A percentile compares a stretch with the other conserved stretches of the same genome.
phyloP scores from a whole-genome alignment of 2,113 vertebrate genomes.

The Dicaeum eximium region DNA sequence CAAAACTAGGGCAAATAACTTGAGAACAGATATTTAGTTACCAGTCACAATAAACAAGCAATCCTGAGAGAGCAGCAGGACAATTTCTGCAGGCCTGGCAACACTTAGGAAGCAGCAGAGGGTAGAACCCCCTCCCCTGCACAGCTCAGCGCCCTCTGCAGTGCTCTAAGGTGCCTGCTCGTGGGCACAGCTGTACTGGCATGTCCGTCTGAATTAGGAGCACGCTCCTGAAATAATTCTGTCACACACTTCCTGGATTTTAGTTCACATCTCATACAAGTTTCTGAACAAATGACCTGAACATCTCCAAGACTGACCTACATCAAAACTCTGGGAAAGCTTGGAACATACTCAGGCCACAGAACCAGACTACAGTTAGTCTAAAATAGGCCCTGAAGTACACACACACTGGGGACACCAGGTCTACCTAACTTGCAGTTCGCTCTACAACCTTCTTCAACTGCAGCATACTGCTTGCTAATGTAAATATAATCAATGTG shows the following conservation, averaged over 20 bases:
- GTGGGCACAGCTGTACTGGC: background rate
- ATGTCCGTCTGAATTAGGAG: background rate
- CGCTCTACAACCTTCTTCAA: background rate
- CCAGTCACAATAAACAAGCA: background rate
- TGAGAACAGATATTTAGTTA: background rate
- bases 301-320: background rate
- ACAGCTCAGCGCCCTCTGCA: background rate
- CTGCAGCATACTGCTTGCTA: background rate
- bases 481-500: background rate
- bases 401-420: fast-evolving
- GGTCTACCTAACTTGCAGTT: background rate
- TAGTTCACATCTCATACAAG: background rate
- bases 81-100: background rate
- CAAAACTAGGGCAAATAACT: background rate
- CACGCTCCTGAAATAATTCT: fast-evolving
- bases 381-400: background rate
- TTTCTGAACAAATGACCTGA: background rate
- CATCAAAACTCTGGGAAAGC: background rate
- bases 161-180: background rate
- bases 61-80: background rate
- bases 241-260: background rate
- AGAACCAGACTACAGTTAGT: background rate
- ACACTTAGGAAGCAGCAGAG: background rate
- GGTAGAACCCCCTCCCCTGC: background rate
- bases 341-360: background rate